Evolutionary conservation across 2,113 vertebrate species (phyloP).

Genomic region (Anthoscopus minutus): DNA sequence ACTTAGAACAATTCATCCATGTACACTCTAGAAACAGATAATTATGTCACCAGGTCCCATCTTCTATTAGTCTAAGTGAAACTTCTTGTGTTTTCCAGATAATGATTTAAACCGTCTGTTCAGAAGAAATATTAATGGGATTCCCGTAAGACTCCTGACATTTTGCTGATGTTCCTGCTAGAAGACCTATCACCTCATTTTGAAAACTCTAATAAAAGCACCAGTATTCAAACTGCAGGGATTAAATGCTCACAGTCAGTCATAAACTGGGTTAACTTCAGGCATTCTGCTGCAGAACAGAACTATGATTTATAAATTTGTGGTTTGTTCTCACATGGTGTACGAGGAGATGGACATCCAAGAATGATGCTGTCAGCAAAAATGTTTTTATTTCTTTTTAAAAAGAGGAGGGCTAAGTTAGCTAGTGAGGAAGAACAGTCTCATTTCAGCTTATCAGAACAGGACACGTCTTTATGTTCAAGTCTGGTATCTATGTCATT

Average conservation of each 20-base stretch:
- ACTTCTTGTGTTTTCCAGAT: conserved; percentile 49
- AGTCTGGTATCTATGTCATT: background rate
- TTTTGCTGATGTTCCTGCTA: conserved; percentile 14
- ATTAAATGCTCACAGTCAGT: background rate
- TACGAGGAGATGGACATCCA: background rate
- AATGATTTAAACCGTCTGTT: background rate
- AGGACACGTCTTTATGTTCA: background rate
- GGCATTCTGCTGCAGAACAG: background rate
- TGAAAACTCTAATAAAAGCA: background rate
- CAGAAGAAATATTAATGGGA: conserved; percentile 26
- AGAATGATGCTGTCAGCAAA: background rate
- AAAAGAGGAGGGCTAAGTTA: background rate
- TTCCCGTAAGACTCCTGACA: background rate
- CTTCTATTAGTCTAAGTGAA: background rate
- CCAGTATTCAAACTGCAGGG: background rate
- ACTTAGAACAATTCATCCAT: background rate
- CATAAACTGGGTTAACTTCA: background rate
- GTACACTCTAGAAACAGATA: background rate
- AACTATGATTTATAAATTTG: background rate
- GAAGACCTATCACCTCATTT: background rate
- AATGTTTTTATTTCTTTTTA: background rate
- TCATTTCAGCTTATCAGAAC: background rate
- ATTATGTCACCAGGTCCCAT: background rate
- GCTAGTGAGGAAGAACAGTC: background rate
- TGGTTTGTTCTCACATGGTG: background rate